Evolutionary conservation across 1,140 invertebrate genomes (phyloP).

Genomic region (Solen grandis): DNA sequence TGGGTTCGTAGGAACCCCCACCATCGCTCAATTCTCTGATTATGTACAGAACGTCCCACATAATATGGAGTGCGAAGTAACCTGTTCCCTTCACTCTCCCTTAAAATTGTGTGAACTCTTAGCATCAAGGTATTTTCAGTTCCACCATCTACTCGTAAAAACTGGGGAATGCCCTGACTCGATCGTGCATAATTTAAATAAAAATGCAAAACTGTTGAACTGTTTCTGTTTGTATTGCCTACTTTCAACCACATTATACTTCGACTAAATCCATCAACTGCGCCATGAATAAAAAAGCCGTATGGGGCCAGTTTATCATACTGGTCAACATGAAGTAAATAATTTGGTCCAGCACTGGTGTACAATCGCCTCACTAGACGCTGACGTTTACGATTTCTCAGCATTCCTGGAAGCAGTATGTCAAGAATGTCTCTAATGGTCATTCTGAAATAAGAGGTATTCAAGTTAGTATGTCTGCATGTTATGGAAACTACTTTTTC

Average conservation of each 20-base stretch:
- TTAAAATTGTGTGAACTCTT: slow-evolving; percentile 10
- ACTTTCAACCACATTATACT: slow-evolving; percentile 47
- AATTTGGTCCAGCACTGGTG: slow-evolving; percentile 32
- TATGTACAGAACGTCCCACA: slow-evolving; percentile 3
- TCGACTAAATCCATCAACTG: slow-evolving; percentile 48
- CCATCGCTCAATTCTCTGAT: slow-evolving; percentile 27
- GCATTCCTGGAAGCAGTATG: too few relatives aligned
- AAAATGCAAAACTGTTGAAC: slow-evolving; percentile 24
- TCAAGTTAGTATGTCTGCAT: too few relatives aligned
- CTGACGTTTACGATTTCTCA: slow-evolving; percentile 2
- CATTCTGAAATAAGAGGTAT: too few relatives aligned
- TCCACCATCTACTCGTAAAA: slow-evolving; percentile 26
- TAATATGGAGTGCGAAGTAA: not conserved
- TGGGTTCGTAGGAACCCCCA: slow-evolving; percentile 24
- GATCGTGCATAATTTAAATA: slow-evolving; percentile 30
- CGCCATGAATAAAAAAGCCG: slow-evolving; percentile 53
- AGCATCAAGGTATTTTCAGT: slow-evolving; percentile 4
- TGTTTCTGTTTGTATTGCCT: slow-evolving; percentile 58
- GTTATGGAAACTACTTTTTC: too few relatives aligned
- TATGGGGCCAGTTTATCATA: slow-evolving; percentile 54
- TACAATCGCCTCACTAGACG: slow-evolving; percentile 32
- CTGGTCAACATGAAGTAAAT: slow-evolving; percentile 30
- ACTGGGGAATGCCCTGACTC: not conserved
- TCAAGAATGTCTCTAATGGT: too few relatives aligned
- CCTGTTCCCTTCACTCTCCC: slow-evolving; percentile 5